Conservation (phyloP, 2,113 vertebrate species). For the Neodontobutis hainanensis region DNA sequence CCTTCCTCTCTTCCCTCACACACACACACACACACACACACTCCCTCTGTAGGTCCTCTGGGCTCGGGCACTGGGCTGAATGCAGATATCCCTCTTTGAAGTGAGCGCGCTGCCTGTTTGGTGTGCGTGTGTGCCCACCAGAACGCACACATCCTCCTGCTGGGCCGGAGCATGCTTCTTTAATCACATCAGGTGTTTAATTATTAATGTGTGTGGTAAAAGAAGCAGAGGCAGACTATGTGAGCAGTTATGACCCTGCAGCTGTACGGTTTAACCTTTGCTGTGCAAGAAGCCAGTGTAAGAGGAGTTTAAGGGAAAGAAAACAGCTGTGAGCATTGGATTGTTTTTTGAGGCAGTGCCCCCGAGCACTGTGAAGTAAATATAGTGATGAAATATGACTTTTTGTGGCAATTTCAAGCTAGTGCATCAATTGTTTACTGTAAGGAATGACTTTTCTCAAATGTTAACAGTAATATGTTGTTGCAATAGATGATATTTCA, state of each 20-base stretch:
- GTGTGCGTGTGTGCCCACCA: neutral
- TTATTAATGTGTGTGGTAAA: constrained; percentile 66
- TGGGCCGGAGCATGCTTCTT: constrained; percentile 46
- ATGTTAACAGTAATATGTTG: no score
- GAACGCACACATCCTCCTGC: neutral
- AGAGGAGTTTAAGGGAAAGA: neutral
- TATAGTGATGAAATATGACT: neutral
- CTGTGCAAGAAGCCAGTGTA: constrained; percentile 14
- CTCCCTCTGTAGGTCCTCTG: constrained; percentile 47
- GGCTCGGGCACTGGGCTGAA: constrained; percentile 52
- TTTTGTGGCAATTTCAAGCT: neutral
- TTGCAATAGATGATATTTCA: no score
- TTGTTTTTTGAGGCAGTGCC: constrained; percentile 18
- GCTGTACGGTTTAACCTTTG: constrained; percentile 63
- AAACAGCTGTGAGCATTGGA: constrained; percentile 1
- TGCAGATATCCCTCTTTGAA: constrained; percentile 72
- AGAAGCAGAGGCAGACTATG: constrained; percentile 47
- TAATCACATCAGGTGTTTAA: constrained; percentile 69
- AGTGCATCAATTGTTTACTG: no score
- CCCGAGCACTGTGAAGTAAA: constrained; percentile 8
- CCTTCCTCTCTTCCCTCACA: constrained; percentile 13
- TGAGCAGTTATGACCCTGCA: constrained; percentile 54
- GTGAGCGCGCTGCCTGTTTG: constrained; percentile 28
- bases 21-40: constrained; percentile 9
- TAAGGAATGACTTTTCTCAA: no score